Base-by-base conservation (phyloP, 37 sponge, comb jelly and placozoan species). In the Chondrilla cf. caribensis region DNA sequence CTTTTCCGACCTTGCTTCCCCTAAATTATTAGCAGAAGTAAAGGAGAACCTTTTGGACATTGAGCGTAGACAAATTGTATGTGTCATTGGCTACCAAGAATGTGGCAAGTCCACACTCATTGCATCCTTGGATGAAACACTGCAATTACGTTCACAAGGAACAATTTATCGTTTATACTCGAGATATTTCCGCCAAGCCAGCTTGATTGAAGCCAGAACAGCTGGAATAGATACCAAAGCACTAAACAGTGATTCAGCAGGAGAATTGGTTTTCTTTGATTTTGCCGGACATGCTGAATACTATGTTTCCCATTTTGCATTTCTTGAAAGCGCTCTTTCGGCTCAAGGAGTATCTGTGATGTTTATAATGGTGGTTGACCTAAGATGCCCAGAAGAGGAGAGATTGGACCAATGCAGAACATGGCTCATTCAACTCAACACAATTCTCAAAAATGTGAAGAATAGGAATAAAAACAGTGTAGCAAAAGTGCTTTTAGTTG, bases 171-270 rank as follows among this genome's bases (percentile, higher is more conserved):
- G 15, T 19, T 28, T 6, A 7, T 62, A 4, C 6, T 62, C 6
- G 6, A 15, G 15, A 62, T 29, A 7, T 62, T 62, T 62, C 15
- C 51, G 11, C 51, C 64, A 62, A 29, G 64, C 15, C 15, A n/a
- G 22, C 25, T 7, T 28, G 5, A n/a, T 19, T 62, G 64, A 62
- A 19, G 15, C 6, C 4, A 62, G 64, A 15, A 62, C 64, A 29
- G 64, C 64, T 62, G 64, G 64, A 6, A 62, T 62, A 62, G 64
- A 19, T 19, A 62, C 64, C 29, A 62, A 62, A 62, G 29, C 22
- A 15, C 6, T 62, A 15, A 29, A 28, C 64, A 7, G 29, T 62
- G 22, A 62, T 5, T 29, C 29, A 62, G 6, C 6, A 7, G 64
- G 64, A 29, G 15, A 15, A 5, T 7, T 62, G 6, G 6, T 6